These are phyloP conservation scores for Euproctis similis DNA, from an alignment of 2,888 invertebrate genomes.

Conservation along the genomic window DNA sequence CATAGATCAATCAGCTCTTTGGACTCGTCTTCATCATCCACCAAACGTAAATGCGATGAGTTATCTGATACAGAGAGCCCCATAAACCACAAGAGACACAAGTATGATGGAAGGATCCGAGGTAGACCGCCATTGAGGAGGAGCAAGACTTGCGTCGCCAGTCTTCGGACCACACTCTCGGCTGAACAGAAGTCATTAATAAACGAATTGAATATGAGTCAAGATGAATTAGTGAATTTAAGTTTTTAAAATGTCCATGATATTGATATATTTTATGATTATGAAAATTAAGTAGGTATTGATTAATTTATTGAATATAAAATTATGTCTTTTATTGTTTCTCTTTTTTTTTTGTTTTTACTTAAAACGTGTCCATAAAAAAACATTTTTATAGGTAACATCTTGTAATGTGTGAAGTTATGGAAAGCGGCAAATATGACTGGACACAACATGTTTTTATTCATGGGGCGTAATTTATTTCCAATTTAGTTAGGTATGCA, in stretches of 20 bases:
- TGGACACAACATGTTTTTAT: too few species aligned
- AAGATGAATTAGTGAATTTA: slow-evolving; percentile 43
- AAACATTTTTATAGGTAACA: too few species aligned
- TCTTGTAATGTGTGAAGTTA: too few species aligned
- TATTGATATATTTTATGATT: too few species aligned
- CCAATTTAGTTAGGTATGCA: too few species aligned
- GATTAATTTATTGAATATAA: too few species aligned
- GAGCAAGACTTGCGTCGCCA: slow-evolving; percentile 37
- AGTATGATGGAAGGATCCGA: slow-evolving; percentile 54
- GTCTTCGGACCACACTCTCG: slow-evolving; percentile 39
- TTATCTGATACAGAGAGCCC: slow-evolving; percentile 56
- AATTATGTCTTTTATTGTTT: too few species aligned
- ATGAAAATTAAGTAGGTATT: too few species aligned
- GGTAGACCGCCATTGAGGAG: slow-evolving; percentile 58
- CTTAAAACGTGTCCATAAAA: too few species aligned
- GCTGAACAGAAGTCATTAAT: slow-evolving; percentile 42
- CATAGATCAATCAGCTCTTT: slow-evolving; percentile 34
- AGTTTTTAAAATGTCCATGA: slow-evolving; percentile 44
- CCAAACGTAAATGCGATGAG: slow-evolving; percentile 54
- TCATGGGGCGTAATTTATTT: too few species aligned
- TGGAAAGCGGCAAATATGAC: too few species aligned
- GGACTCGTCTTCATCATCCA: slow-evolving; percentile 48
- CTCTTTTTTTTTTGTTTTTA: too few species aligned
- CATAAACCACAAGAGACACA: slow-evolving; percentile 58
- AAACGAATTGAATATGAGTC: slow-evolving; percentile 26